A percentile compares a stretch with the other conserved stretches of the same genome.
These are phyloP conservation scores for Strix occidentalis DNA, from an alignment of 2,797 vertebrate species.

Conservation along the genomic window DNA sequence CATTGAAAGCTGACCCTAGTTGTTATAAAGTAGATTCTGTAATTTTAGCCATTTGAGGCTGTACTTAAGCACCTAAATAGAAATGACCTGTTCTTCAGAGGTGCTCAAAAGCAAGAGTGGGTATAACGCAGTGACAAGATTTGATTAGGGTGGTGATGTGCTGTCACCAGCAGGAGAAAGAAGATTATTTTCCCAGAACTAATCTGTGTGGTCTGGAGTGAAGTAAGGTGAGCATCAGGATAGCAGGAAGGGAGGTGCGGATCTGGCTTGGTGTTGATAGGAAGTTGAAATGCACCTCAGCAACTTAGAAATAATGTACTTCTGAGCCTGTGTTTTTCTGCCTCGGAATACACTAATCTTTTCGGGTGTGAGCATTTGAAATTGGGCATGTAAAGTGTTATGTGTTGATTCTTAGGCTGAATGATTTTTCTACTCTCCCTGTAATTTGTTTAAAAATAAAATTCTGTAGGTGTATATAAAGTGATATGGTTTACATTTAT, in stretches of 20 bases:
- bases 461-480: not conserved
- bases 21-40: slow-evolving; percentile 3
- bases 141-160: not conserved
- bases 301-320: not conserved
- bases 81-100: slow-evolving; percentile 30
- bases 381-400: not conserved
- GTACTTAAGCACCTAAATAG: slow-evolving; percentile 32
- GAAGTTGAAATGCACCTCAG: not conserved
- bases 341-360: not conserved
- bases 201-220: not conserved
- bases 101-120: not conserved
- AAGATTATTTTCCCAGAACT: slow-evolving; percentile 25
- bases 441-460: not conserved
- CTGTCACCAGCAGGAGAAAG: not conserved
- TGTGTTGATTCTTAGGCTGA: not conserved
- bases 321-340: not conserved
- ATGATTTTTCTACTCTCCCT: not conserved
- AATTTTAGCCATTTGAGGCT: slow-evolving; percentile 17
- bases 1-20: slow-evolving; percentile 12
- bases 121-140: not conserved
- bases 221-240: not conserved
- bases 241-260: not conserved
- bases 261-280: not conserved
- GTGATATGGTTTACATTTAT: not conserved
- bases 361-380: not conserved